Evolutionary conservation across 2,888 invertebrate genomes (phyloP).

Genomic region (Eupithecia vulgata): DNA sequence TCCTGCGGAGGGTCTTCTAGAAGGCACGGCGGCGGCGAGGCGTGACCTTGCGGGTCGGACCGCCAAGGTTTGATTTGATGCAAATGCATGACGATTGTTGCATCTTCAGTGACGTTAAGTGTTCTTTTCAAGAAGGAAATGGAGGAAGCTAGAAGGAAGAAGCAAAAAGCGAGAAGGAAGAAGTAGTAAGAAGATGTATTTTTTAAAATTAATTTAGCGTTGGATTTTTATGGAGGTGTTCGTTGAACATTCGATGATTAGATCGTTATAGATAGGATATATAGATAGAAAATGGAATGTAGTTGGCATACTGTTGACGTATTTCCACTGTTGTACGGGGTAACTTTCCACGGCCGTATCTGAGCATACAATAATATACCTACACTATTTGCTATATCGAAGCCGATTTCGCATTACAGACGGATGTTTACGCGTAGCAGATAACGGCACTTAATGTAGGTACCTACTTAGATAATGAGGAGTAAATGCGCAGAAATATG

Average conservation of each 20-base stretch:
- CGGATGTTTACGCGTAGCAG: constrained; percentile 56
- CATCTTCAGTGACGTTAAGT: no score
- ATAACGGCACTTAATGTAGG: constrained; percentile 39
- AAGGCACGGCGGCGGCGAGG: no score
- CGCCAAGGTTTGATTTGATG: no score
- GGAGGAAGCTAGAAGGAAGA: no score
- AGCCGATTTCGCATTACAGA: constrained; percentile 51
- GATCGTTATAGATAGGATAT: neutral
- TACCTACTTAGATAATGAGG: constrained; percentile 14
- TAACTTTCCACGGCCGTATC: constrained; percentile 65
- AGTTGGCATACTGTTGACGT: constrained; percentile 1
- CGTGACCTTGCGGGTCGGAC: no score
- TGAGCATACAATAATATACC: constrained; percentile 37
- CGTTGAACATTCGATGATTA: neutral
- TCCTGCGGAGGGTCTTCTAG: no score
- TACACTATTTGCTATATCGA: constrained; percentile 42
- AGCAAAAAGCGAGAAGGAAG: no score
- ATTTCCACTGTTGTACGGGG: constrained; percentile 37
- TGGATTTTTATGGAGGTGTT: neutral
- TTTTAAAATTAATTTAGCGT: no score
- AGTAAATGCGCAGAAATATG: constrained; percentile 6
- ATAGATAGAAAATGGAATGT: neutral
- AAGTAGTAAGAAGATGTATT: no score
- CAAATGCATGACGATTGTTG: no score
- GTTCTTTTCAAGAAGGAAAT: no score